These are phyloP conservation scores for Steinernema hermaphroditum DNA, from an alignment of 2,888 invertebrate genomes.

Conservation along the genomic window DNA sequence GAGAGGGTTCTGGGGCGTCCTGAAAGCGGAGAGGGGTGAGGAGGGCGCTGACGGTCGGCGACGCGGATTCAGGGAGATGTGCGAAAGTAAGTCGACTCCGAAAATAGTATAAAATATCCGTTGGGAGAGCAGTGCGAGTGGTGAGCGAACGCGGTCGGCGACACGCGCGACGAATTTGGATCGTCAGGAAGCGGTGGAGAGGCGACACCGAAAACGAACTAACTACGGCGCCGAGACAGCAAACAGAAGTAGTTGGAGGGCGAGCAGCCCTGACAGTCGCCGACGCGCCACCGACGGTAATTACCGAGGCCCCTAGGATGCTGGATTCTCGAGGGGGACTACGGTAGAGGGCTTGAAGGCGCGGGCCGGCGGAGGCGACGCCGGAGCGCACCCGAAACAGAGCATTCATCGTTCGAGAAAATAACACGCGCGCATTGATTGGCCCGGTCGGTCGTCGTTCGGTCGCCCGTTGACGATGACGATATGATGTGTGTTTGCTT, in stretches of 20 bases:
- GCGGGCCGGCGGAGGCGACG: too few species aligned
- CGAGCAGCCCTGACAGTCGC: slow-evolving; percentile 4
- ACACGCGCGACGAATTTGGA: slow-evolving; percentile 29
- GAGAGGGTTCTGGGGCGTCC: neutral
- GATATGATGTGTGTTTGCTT: slow-evolving; percentile 24
- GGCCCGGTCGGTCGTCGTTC: slow-evolving; percentile 24
- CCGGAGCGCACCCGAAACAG: slow-evolving; percentile 25
- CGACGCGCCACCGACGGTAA: slow-evolving; percentile 9
- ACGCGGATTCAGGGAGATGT: neutral
- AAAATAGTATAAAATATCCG: slow-evolving; percentile 30
- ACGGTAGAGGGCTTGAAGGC: too few species aligned
- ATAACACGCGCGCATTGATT: slow-evolving; percentile 29
- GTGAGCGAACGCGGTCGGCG: slow-evolving; percentile 27
- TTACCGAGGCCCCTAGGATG: neutral
- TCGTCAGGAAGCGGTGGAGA: slow-evolving; percentile 29
- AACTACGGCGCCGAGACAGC: slow-evolving; percentile 27
- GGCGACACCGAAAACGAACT: slow-evolving; percentile 31
- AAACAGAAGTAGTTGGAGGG: slow-evolving; percentile 22
- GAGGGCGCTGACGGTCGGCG: neutral
- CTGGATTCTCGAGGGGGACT: too few species aligned
- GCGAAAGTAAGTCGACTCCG: slow-evolving; percentile 23
- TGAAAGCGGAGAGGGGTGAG: neutral
- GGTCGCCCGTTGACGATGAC: slow-evolving; percentile 25
- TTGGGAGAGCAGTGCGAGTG: slow-evolving; percentile 22
- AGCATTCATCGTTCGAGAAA: slow-evolving; percentile 26